A percentile compares a stretch with the other conserved stretches of the same genome.
phyloP scores from a whole-genome alignment of 2,113 vertebrate genomes.

The Amia ocellicauda region DNA sequence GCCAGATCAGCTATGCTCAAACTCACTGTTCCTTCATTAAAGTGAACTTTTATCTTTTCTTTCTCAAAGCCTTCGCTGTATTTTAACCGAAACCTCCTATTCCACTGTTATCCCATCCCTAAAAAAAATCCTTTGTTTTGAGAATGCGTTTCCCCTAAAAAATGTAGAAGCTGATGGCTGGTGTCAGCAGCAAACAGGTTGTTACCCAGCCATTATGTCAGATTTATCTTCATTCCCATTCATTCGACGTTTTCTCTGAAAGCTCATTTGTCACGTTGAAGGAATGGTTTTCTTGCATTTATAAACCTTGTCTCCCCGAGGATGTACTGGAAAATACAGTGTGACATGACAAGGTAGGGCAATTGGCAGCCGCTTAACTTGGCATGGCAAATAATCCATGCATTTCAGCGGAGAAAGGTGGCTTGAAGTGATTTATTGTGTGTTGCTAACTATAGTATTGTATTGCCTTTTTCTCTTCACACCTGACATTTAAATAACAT shows the following conservation, averaged over 20 bases:
- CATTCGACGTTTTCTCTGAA: constrained; percentile 53
- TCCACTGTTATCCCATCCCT: neutral
- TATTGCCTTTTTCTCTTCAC: constrained; percentile 30
- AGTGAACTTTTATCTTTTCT: neutral
- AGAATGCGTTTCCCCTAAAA: constrained; percentile 49
- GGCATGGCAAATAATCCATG: constrained; percentile 47
- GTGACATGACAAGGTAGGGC: constrained; percentile 45
- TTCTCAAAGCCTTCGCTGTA: neutral
- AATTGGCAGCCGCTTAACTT: constrained; percentile 58
- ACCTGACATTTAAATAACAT: constrained; percentile 11
- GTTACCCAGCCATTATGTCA: constrained; percentile 63
- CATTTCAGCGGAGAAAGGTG: constrained; percentile 40
- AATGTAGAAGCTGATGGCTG: constrained; percentile 59
- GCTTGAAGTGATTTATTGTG: constrained; percentile 53
- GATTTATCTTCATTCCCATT: constrained; percentile 68
- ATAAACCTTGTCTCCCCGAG: constrained; percentile 44
- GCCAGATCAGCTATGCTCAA: neutral
- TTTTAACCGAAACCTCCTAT: neutral
- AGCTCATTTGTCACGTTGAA: constrained; percentile 71
- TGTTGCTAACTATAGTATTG: constrained; percentile 16
- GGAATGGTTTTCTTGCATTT: constrained; percentile 53
- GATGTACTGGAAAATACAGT: constrained; percentile 60
- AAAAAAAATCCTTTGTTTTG: constrained; percentile 43
- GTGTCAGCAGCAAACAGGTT: constrained; percentile 63
- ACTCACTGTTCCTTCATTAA: neutral